A percentile compares a stretch with the other conserved stretches of the same genome.
Evolutionary conservation across 2,113 vertebrate species (phyloP).

Genomic region (Plecturocebus donacophilus): DNA sequence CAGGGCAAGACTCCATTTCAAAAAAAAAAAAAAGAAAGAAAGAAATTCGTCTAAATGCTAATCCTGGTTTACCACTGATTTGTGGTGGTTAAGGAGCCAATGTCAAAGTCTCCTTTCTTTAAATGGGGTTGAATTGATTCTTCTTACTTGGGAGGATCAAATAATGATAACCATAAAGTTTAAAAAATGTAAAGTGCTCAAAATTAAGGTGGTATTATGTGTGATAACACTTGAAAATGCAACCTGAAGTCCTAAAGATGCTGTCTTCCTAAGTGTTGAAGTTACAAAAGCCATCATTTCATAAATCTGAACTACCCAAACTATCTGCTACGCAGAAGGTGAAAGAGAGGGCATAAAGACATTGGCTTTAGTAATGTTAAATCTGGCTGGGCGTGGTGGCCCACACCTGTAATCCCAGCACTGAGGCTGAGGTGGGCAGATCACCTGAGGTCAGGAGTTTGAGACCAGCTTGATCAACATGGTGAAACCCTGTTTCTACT

Average conservation of each 20-base stretch:
- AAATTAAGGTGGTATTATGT: neutral
- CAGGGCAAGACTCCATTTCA: too few species aligned
- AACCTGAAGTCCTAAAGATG: neutral
- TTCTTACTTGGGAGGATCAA: neutral
- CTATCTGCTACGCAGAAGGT: neutral
- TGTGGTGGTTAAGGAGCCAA: neutral
- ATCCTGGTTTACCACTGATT: neutral
- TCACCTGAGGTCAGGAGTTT: too few species aligned
- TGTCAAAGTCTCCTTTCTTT: neutral
- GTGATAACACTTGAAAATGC: neutral
- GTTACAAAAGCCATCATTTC: neutral
- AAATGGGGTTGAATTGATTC: neutral
- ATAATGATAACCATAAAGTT: neutral
- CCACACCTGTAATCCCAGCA: too few species aligned
- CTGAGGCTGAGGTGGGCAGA: too few species aligned
- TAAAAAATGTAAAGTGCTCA: neutral
- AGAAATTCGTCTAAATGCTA: neutral
- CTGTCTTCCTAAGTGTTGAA: neutral
- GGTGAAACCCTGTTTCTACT: too few species aligned
- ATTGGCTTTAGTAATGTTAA: neutral
- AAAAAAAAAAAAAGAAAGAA: too few species aligned
- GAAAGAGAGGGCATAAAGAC: neutral
- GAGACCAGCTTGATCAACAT: too few species aligned
- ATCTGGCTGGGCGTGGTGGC: too few species aligned
- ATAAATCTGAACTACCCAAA: neutral